Conservation (phyloP, 1,140 invertebrate genomes). For the Trichonephila clavipes region DNA sequence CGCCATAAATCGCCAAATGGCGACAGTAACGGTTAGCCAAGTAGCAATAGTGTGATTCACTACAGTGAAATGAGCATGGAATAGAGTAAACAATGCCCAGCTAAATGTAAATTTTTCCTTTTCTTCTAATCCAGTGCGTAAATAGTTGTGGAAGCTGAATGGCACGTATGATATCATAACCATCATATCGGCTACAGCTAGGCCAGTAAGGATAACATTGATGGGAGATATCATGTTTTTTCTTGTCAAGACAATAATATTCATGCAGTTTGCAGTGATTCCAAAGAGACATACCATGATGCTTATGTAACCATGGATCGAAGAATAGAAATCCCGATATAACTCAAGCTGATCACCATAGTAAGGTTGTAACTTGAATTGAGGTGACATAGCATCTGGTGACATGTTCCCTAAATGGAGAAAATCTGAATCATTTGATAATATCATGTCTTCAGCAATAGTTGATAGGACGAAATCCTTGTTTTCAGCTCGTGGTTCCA, state of each 20-base stretch:
- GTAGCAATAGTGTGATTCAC: slow-evolving; percentile 96
- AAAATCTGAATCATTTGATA: slow-evolving; percentile 58
- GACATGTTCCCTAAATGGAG: slow-evolving; percentile 2
- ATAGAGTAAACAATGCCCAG: slow-evolving; percentile 78
- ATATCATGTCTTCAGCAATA: slow-evolving; percentile 46
- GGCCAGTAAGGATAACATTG: slow-evolving; percentile 90
- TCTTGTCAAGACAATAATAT: slow-evolving; percentile 91
- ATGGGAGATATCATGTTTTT: slow-evolving; percentile 92
- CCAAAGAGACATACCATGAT: slow-evolving; percentile 91
- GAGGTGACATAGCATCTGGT: background rate
- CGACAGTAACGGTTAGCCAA: slow-evolving; percentile 93
- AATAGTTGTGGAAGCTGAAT: slow-evolving; percentile 88
- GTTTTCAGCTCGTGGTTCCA: background rate
- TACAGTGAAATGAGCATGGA: slow-evolving; percentile 86
- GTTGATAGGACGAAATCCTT: background rate
- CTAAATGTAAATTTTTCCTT: slow-evolving; percentile 76
- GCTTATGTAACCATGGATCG: slow-evolving; percentile 86
- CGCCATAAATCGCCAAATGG: slow-evolving; percentile 95
- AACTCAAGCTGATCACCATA: slow-evolving; percentile 71
- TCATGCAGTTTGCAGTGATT: slow-evolving; percentile 93
- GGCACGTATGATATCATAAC: slow-evolving; percentile 94
- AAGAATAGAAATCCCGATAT: slow-evolving; percentile 54
- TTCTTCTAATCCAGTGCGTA: slow-evolving; percentile 79
- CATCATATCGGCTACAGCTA: slow-evolving; percentile 91
- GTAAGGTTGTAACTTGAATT: slow-evolving; percentile 44